Percentiles rank a stretch among this genome's conserved stretches.
Conservation (phyloP, 2,888 invertebrate species). For the Lycaena phlaeas region DNA sequence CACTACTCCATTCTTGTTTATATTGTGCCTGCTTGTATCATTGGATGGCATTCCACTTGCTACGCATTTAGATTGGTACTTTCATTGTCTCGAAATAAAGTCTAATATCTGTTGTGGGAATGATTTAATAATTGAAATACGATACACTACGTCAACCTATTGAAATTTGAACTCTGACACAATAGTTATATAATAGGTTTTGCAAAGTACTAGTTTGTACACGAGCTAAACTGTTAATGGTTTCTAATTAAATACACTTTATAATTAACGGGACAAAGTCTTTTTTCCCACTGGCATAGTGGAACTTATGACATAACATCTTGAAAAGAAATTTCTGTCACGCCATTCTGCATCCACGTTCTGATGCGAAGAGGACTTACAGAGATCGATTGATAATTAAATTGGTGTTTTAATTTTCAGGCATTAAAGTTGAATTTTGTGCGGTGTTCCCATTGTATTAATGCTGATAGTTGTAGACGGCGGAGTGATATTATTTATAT, state of each 20-base stretch:
- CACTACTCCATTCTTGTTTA: conserved; percentile 17
- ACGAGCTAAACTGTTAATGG: conserved; percentile 41
- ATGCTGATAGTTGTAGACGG: conserved; percentile 30
- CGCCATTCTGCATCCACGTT: conserved; percentile 44
- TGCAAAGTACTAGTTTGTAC: conserved; percentile 29
- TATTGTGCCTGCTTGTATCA: conserved; percentile 23
- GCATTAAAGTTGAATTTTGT: conserved; percentile 25
- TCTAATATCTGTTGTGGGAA: conserved; percentile 41
- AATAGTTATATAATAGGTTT: conserved; percentile 34
- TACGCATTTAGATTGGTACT: conserved; percentile 34
- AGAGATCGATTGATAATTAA: background rate
- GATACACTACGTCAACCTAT: conserved; percentile 36
- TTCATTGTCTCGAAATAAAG: conserved; percentile 36
- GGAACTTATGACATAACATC: conserved; percentile 38
- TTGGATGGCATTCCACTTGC: conserved; percentile 46
- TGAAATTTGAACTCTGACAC: conserved; percentile 37
- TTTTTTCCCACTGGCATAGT: conserved; percentile 30
- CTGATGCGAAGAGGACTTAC: conserved; percentile 11
- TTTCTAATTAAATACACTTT: conserved; percentile 51
- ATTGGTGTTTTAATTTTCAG: conserved; percentile 12
- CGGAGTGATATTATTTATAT: conserved; percentile 56
- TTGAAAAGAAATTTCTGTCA: conserved; percentile 49
- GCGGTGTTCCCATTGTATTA: conserved; percentile 11
- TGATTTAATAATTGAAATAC: conserved; percentile 49
- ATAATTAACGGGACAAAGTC: conserved; percentile 32